Conservation (phyloP, 1,140 invertebrate genomes). For the Chymomyza costata region DNA sequence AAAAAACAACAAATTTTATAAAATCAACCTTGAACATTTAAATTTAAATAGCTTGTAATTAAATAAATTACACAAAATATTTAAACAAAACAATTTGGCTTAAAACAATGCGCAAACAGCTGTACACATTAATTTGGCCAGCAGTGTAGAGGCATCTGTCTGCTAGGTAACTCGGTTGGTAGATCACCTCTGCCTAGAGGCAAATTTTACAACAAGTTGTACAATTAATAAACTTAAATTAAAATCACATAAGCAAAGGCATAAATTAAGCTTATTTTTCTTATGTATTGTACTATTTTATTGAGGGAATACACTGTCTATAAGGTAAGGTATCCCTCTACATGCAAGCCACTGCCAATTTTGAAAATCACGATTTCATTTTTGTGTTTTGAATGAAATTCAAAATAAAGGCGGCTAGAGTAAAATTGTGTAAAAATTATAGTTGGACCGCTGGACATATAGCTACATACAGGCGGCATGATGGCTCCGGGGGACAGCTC, state of each 20-base stretch:
- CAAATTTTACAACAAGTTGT: constrained; percentile 37
- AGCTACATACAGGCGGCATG: no score
- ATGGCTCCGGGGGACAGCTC: constrained; percentile 61
- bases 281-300: no score
- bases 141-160: no score
- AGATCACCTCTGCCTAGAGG: no score
- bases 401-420: constrained; percentile 33
- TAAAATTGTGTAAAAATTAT: constrained; percentile 42
- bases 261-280: constrained; percentile 68
- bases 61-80: constrained; percentile 45
- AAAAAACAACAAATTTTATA: no score
- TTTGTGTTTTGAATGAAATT: no score
- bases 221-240: constrained; percentile 63
- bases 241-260: constrained; percentile 56
- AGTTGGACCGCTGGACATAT: constrained; percentile 62
- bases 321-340: no score
- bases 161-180: no score
- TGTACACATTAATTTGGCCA: no score
- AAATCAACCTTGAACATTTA: constrained; percentile 57
- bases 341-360: constrained; percentile 48
- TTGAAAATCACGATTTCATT: constrained; percentile 39
- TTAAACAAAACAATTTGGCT: neutral
- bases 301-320: no score
- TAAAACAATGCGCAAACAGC: constrained; percentile 27
- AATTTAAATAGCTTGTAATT: constrained; percentile 67